Base-by-base conservation (phyloP, 2,797 vertebrate species). In the Dicrostonyx torquatus region DNA sequence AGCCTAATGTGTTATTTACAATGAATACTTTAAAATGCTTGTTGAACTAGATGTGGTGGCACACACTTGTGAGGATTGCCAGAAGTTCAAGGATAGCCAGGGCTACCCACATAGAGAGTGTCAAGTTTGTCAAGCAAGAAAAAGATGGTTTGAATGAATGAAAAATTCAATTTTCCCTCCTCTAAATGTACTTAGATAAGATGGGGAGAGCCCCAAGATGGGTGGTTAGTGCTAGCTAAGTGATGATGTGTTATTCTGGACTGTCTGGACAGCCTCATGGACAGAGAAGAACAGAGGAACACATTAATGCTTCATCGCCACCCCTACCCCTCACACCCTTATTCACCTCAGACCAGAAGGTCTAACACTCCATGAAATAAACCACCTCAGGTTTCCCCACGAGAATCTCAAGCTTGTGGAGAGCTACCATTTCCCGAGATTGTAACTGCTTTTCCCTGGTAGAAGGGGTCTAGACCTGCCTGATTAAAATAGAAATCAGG, bases 1-100 rank as follows among this genome's bases (percentile, higher is more conserved):
- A 93, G 45, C 34, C 82, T 79, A 87, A 50, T 92, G 29, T 90
- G 64, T 89, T 92, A 87, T 62, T 96, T 48, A 89, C 83, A 92
- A 68, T 15, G 40, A 78, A 55, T 40, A 50, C 15, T 77, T 97
- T 77, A 4, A 90, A 80, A 45, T 45, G 37, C 37, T 48, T 55
- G 5, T 55, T 87, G 66, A 55, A 12, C 24, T 53, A 26, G 66
- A 15, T 31, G 2, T 72, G 48, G 48, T 72, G 24, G 8, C n/a
- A 12, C 22, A 50, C 34, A 86, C 83, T 53, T 72, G 66, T 73
- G 29, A 73, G 37, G 29, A 34, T 6, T 43, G 37, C 18, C 70
- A 62, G 34, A 62, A 48, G 29, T 48, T n/a, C 15, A n/a, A 87
- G 37, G 53, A 14, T 6, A 75, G 31, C 11, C 2, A 40, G 29